Percentiles rank a stretch among this genome's conserved stretches.
Evolutionary conservation across 2,888 invertebrate species (phyloP).

Genomic region (Oxytorus armatus): DNA sequence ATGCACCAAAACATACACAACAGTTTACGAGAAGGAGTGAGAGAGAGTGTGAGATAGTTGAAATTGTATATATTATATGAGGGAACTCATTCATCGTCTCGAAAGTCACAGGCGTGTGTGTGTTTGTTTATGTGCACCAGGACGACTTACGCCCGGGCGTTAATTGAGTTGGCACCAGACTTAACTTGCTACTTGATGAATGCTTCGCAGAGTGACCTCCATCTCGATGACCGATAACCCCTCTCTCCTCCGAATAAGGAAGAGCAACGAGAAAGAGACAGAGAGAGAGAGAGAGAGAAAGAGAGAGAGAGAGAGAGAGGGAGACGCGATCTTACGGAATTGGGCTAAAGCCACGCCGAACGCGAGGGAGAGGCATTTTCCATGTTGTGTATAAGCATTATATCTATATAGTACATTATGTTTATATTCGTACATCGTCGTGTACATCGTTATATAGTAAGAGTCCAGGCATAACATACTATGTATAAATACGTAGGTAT

Average conservation of each 20-base stretch:
- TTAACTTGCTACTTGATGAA: conserved; percentile 64
- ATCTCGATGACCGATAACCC: conserved; percentile 74
- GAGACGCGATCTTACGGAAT: conserved; percentile 52
- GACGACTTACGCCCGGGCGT: conserved; percentile 68
- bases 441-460: conserved; percentile 12
- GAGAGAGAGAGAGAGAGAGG: conserved; percentile 14
- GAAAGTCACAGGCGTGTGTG: conserved; percentile 48
- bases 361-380: conserved; percentile 19
- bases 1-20: no score
- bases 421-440: conserved; percentile 14
- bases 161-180: conserved; percentile 75
- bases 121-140: no score
- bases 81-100: conserved; percentile 60
- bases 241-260: no score
- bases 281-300: conserved; percentile 43
- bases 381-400: neutral
- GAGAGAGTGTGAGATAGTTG: no score
- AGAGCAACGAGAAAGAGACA: no score
- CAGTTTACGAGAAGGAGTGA: conserved; percentile 27
- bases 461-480: conserved; percentile 7
- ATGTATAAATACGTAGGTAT: conserved; percentile 7
- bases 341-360: conserved; percentile 63
- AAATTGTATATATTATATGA: conserved; percentile 41
- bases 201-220: conserved; percentile 62
- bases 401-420: neutral